Conservation (phyloP, 2,113 vertebrate genomes). For the Varanus salvator region DNA sequence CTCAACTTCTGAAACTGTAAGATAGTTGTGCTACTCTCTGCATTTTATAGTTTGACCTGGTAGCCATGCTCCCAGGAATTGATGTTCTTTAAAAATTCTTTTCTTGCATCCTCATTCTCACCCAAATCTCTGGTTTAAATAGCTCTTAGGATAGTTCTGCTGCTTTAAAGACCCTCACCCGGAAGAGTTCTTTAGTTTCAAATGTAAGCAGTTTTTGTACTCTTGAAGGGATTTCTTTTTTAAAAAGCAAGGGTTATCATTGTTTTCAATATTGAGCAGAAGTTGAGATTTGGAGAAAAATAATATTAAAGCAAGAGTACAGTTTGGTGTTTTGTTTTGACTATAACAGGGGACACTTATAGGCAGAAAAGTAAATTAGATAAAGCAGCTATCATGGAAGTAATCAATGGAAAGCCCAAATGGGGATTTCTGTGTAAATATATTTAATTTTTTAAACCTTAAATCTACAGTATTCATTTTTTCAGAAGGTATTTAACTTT, state of each 20-base stretch:
- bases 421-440: background rate
- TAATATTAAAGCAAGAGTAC: background rate
- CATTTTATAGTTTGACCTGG: background rate
- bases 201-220: conserved; percentile 35
- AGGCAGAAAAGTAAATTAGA: background rate
- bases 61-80: background rate
- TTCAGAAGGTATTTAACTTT: background rate
- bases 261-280: background rate
- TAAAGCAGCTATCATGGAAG: background rate
- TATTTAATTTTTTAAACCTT: too few relatives aligned
- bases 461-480: background rate
- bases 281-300: background rate
- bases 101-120: background rate
- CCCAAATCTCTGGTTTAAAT: background rate
- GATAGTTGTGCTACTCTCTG: background rate
- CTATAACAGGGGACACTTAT: background rate
- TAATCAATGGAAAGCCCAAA: background rate
- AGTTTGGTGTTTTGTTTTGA: background rate
- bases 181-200: conserved; percentile 20
- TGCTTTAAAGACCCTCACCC: conserved; percentile 48
- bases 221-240: conserved; percentile 16
- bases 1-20: background rate
- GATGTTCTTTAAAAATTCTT: background rate
- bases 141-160: conserved; percentile 5
- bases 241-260: background rate